A percentile compares a stretch with the other conserved stretches of the same genome.
Conservation (phyloP, 1,140 invertebrate genomes). For the Brachionus rotundiformis region DNA sequence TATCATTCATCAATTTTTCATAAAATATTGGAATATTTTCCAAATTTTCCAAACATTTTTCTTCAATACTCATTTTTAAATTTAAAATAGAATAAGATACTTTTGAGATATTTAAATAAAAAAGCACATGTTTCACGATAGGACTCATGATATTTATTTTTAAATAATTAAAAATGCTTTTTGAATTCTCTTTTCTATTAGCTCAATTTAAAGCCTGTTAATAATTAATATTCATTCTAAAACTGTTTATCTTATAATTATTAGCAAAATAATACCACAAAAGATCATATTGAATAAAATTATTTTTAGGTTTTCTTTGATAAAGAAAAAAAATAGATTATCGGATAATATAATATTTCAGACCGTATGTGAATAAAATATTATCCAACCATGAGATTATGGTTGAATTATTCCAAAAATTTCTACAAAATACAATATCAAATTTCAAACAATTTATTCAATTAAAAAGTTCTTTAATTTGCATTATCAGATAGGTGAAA, state of each 20-base stretch:
- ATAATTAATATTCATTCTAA: no score
- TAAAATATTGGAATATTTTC: constrained; percentile 32
- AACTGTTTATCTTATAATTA: no score
- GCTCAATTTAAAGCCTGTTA: no score
- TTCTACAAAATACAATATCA: not conserved
- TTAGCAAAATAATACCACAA: no score
- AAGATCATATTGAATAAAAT: not conserved
- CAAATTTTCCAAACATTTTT: not conserved
- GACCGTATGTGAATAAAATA: not conserved
- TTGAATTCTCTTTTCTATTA: no score
- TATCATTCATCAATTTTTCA: not conserved
- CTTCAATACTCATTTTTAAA: not conserved
- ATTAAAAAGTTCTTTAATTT: not conserved
- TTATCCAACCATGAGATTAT: not conserved
- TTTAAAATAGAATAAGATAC: no score
- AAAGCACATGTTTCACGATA: not conserved
- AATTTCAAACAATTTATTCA: not conserved
- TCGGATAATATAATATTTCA: not conserved
- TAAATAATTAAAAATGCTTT: no score
- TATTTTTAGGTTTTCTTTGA: not conserved
- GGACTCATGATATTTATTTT: not conserved
- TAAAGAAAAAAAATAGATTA: not conserved
- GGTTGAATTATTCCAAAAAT: not conserved
- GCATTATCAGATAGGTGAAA: not conserved
- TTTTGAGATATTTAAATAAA: no score